phyloP scores from a whole-genome alignment of 2,797 vertebrate species.

The Rhodeus uyekii region DNA sequence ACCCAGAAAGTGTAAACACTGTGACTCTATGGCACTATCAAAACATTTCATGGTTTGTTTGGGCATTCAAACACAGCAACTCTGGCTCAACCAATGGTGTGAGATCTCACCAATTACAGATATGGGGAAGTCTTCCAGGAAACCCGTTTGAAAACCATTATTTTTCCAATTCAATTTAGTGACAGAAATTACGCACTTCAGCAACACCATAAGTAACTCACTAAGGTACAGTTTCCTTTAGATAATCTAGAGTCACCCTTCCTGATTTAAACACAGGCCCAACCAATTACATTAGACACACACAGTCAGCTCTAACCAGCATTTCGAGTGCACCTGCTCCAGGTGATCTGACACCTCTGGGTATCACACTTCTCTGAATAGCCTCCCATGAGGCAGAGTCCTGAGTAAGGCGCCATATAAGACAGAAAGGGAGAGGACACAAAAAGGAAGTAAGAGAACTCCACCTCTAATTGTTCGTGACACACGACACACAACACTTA shows the following conservation, averaged over 20 bases:
- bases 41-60: neutral
- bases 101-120: neutral
- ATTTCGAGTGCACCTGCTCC: constrained; percentile 55
- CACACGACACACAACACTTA: constrained; percentile 63
- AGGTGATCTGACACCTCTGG: constrained; percentile 72
- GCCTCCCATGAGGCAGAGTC: constrained; percentile 45
- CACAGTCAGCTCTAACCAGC: constrained; percentile 26
- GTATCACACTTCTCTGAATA: constrained; percentile 64
- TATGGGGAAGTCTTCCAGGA: neutral
- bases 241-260: constrained; percentile 37
- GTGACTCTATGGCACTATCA: neutral
- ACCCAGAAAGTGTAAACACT: neutral
- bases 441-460: constrained; percentile 36
- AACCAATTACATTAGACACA: constrained; percentile 46
- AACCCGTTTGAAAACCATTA: neutral
- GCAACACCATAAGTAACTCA: neutral
- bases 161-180: neutral
- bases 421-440: constrained; percentile 40
- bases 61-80: neutral
- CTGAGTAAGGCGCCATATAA: constrained; percentile 59
- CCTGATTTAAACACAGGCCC: constrained; percentile 38
- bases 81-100: neutral
- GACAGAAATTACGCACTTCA: neutral
- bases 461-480: constrained; percentile 66
- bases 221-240: constrained; percentile 12